Evolutionary conservation across 2,797 vertebrate species (phyloP).

Genomic region (Corythornis leucogaster): DNA sequence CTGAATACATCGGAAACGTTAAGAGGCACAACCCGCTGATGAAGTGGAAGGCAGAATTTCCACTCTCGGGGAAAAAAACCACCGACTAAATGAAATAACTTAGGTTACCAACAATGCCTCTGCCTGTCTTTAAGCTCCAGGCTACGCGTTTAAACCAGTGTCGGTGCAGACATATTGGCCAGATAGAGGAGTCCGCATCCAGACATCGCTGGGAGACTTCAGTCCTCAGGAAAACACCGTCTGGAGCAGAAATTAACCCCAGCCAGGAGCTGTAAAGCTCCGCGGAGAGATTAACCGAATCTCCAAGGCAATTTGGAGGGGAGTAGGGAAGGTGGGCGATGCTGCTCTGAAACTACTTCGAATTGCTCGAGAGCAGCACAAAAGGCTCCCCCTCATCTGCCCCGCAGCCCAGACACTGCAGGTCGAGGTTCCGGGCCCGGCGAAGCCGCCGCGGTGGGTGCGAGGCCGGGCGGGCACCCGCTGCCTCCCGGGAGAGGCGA

Average conservation of each 20-base stretch:
- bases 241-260: background rate
- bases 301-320: rapidly evolving
- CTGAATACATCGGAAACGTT: background rate
- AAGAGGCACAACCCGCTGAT: background rate
- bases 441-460: background rate
- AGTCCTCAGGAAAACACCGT: background rate
- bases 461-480: background rate
- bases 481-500: background rate
- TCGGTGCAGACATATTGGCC: background rate
- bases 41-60: background rate
- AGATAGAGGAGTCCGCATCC: rapidly evolving
- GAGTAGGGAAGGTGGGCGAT: no score
- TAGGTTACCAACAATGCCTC: background rate
- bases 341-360: rapidly evolving
- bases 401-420: rapidly evolving
- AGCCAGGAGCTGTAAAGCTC: no score
- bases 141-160: rapidly evolving
- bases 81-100: background rate
- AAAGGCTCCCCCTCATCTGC: background rate
- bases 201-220: rapidly evolving
- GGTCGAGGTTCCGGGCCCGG: background rate
- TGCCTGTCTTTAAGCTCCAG: background rate
- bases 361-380: background rate
- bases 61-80: background rate
- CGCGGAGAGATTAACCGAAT: background rate